Base-by-base conservation (phyloP, 2,113 vertebrate genomes). In the Embiotoca jacksoni region DNA sequence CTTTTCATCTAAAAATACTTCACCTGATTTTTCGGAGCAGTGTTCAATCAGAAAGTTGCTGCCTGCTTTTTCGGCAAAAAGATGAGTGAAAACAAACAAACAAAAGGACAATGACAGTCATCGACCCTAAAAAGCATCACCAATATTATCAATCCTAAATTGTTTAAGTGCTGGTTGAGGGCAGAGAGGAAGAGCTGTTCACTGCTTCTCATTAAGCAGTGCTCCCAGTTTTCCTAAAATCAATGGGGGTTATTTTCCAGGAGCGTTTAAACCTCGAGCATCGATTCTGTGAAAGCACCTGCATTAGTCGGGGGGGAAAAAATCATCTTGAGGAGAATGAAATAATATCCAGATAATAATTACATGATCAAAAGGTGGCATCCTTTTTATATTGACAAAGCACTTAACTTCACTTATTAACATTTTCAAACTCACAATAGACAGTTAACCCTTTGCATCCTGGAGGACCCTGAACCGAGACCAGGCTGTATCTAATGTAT, bases 1-100 rank as follows among this genome's bases (percentile, higher is more conserved):
- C 47, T 41, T 65, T 89, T 84, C 7, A 79, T 82, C 74, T 67
- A 53, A 87, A 87, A 83, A 87, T 81, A 80, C 75, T 72, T 32
- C 39, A 75, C 64, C 58, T 63, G 74, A 65, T 85, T 87, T 23
- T 87, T 78, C 37, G 15, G 64, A 39, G 57, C 39, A 14, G 10
- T 66, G 72, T 73, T 62, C 15, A 31, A 30, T 66, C 41, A 56
- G 36, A 66, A 61, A 58, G 58, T 33, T 65, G 35, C 15, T 31
- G 6, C 70, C 72, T 56, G 14, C 6, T 57, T 6, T 79, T 16
- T 44, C 64, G 33, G 39, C 33, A 35, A 39, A 76, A 46, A 72
- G 14, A 62, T 39, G n/a, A 41, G 41, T 16, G 33, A 31, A 41
- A 31, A 76, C 7, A 71, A 59, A 5, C 14, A 54, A 23, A 23